Evolutionary conservation across 2,797 vertebrate species (phyloP).

Genomic region (Columba guinea): DNA sequence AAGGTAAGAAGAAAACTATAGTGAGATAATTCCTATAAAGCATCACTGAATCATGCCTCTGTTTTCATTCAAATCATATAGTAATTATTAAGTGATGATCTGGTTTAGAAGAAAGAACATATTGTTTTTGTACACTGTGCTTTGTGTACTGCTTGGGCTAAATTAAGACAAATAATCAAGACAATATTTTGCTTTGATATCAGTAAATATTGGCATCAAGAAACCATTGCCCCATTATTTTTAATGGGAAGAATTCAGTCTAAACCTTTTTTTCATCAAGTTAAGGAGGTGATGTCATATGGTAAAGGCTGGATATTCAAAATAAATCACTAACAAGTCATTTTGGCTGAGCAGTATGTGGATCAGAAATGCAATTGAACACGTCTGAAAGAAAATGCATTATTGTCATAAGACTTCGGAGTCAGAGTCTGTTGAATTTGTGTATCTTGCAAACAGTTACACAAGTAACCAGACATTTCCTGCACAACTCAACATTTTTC

Average conservation of each 20-base stretch:
- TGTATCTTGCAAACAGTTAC: slow-evolving; percentile 50
- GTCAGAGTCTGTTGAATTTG: slow-evolving; percentile 50
- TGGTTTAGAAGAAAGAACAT: slow-evolving; percentile 60
- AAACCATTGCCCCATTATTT: slow-evolving; percentile 60
- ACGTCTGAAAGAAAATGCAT: slow-evolving; percentile 58
- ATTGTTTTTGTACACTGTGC: slow-evolving; percentile 50
- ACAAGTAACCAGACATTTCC: slow-evolving; percentile 65
- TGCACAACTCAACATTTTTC: slow-evolving; percentile 25
- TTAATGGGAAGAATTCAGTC: slow-evolving; percentile 55
- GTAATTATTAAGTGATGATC: slow-evolving; percentile 46
- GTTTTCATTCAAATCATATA: slow-evolving; percentile 60
- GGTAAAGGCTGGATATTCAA: slow-evolving; percentile 58
- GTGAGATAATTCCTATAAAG: slow-evolving; percentile 17
- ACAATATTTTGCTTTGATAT: slow-evolving; percentile 68
- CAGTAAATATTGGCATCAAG: slow-evolving; percentile 64
- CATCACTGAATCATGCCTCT: slow-evolving; percentile 29
- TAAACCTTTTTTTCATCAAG: slow-evolving; percentile 70
- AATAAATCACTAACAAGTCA: slow-evolving; percentile 67
- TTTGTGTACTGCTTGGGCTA: slow-evolving; percentile 63
- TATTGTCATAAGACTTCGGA: slow-evolving; percentile 56
- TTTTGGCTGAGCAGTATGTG: slow-evolving; percentile 48
- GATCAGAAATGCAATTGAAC: slow-evolving; percentile 63
- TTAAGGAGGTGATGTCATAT: slow-evolving; percentile 70
- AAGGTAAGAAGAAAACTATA: background rate
- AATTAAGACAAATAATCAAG: slow-evolving; percentile 66